Evolutionary conservation across 2,797 vertebrate genomes (phyloP).

Genomic region (Smutsia gigantea): DNA sequence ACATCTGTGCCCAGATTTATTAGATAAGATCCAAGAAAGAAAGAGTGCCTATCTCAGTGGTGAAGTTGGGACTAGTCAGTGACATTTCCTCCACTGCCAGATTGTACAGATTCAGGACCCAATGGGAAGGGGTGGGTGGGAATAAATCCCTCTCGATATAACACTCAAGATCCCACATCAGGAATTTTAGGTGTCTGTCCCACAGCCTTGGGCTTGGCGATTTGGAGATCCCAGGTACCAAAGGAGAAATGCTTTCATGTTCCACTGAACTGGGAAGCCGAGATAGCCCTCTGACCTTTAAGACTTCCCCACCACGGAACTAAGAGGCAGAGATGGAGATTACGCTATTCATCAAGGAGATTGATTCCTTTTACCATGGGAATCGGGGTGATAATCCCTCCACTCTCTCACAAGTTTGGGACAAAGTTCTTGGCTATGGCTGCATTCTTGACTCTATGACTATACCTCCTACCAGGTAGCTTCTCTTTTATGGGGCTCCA

Average conservation of each 20-base stretch:
- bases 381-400: neutral
- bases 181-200: neutral
- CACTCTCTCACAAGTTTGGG: neutral
- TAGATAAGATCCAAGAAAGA: neutral
- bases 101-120: neutral
- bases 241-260: neutral
- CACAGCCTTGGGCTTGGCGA: neutral
- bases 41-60: neutral
- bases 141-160: neutral
- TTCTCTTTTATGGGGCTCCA: neutral
- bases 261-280: neutral
- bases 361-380: neutral
- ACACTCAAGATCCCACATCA: neutral
- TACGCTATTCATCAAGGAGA: neutral
- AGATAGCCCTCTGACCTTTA: neutral
- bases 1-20: neutral
- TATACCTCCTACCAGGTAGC: neutral
- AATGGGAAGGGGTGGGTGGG: rapidly evolving
- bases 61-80: neutral
- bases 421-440: neutral
- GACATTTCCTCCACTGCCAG: neutral
- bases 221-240: neutral
- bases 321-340: neutral
- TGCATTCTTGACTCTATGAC: neutral
- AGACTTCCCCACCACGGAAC: neutral